Evolutionary conservation across 2,797 vertebrate genomes (phyloP).

Genomic region (Uromys caudimaculatus): DNA sequence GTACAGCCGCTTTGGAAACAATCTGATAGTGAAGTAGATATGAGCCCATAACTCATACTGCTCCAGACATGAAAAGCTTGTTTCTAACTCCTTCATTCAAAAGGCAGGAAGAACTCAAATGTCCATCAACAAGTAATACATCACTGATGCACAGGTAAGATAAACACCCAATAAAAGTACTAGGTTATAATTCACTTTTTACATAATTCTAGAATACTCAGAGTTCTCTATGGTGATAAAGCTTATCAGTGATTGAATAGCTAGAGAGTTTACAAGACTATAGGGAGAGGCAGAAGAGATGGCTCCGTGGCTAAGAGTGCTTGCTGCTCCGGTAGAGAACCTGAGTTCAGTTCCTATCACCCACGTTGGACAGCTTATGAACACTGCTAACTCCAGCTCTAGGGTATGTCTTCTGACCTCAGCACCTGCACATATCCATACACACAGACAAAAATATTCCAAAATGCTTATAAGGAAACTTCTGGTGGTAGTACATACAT

Average conservation of each 20-base stretch:
- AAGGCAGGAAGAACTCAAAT: constrained; percentile 11
- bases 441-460: neutral
- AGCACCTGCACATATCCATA: neutral
- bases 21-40: neutral
- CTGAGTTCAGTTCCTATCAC: neutral
- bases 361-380: neutral
- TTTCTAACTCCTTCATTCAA: constrained; percentile 26
- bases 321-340: neutral
- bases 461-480: neutral
- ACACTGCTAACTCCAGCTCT: neutral
- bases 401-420: neutral
- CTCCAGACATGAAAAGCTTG: neutral
- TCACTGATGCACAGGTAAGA: neutral
- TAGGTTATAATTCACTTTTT: neutral
- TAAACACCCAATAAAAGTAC: neutral
- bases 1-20: neutral
- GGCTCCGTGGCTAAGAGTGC: no score
- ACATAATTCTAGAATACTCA: constrained; percentile 24
- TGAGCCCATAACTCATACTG: neutral
- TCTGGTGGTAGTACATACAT: neutral
- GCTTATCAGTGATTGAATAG: neutral
- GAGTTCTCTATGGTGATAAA: neutral
- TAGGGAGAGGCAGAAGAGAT: neutral
- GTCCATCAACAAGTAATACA: neutral
- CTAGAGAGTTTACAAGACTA: neutral